These are phyloP conservation scores for Calonectris borealis DNA, from an alignment of 2,113 vertebrate genomes.

Conservation along the genomic window DNA sequence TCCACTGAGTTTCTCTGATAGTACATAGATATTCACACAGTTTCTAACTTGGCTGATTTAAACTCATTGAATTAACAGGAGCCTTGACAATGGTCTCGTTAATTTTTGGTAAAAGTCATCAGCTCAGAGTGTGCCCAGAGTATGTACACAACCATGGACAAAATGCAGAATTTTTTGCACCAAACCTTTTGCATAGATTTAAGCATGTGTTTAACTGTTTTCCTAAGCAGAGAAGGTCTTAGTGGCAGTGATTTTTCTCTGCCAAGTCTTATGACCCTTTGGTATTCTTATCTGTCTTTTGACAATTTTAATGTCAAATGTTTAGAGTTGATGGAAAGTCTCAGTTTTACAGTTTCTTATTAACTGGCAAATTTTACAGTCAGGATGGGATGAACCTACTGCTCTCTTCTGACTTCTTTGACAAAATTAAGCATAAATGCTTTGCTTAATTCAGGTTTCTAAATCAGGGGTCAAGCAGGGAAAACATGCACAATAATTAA, in stretches of 20 bases:
- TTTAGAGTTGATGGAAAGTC: background rate
- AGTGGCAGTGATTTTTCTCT: background rate
- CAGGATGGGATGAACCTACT: background rate
- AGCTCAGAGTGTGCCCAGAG: background rate
- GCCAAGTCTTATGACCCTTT: background rate
- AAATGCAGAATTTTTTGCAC: background rate
- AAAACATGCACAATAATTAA: background rate
- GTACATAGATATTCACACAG: background rate
- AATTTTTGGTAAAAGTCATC: background rate
- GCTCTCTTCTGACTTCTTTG: background rate
- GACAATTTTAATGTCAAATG: background rate
- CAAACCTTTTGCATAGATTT: background rate
- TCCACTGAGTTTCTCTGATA: background rate
- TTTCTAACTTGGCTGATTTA: background rate
- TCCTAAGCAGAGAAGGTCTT: background rate
- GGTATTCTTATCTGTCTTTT: background rate
- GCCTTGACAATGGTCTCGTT: background rate
- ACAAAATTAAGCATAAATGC: background rate
- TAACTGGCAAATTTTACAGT: background rate
- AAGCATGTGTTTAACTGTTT: background rate
- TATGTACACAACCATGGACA: background rate
- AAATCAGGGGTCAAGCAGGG: background rate
- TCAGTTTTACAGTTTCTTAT: background rate
- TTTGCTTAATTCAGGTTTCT: background rate
- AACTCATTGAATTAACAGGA: background rate